These are phyloP conservation scores for Rosalia funebris DNA, from an alignment of 2,888 invertebrate species.

Conservation along the genomic window DNA sequence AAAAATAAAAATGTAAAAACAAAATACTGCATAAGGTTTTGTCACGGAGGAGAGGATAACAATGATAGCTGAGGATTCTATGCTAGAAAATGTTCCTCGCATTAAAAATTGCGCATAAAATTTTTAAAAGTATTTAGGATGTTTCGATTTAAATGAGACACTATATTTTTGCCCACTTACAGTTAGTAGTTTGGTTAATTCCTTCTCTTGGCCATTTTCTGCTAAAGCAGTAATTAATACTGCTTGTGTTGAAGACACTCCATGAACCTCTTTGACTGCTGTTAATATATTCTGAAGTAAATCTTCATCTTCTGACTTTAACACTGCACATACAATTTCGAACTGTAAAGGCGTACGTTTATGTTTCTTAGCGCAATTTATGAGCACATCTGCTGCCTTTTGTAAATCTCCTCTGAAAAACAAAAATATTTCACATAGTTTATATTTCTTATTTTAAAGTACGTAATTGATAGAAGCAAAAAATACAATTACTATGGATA, in stretches of 20 bases:
- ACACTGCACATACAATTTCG: slow-evolving; percentile 67
- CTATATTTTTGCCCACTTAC: slow-evolving; percentile 53
- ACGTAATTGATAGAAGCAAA: too few species aligned
- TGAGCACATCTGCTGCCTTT: slow-evolving; percentile 69
- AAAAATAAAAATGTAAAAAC: too few species aligned
- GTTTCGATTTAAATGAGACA: too few species aligned
- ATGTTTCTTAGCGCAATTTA: slow-evolving; percentile 65
- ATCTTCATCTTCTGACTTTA: slow-evolving; percentile 59
- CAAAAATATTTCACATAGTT: slow-evolving; percentile 18
- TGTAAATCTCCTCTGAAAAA: slow-evolving; percentile 64
- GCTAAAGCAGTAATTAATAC: slow-evolving; percentile 68
- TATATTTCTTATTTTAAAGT: too few species aligned
- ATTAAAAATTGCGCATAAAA: too few species aligned
- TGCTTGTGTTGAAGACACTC: slow-evolving; percentile 62
- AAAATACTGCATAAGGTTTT: too few species aligned
- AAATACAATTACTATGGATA: too few species aligned
- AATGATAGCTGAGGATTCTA: too few species aligned
- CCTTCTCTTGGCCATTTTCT: slow-evolving; percentile 67
- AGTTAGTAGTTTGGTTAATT: slow-evolving; percentile 65
- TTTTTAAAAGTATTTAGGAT: too few species aligned
- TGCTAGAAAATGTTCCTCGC: too few species aligned
- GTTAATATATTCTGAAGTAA: slow-evolving; percentile 60
- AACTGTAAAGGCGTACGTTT: slow-evolving; percentile 74
- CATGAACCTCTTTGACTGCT: slow-evolving; percentile 62
- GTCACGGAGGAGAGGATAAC: too few species aligned